A percentile compares a stretch with the other conserved stretches of the same genome.
Evolutionary conservation across 2,888 invertebrate species (phyloP).

Genomic region (Platycnemis pennipes): DNA sequence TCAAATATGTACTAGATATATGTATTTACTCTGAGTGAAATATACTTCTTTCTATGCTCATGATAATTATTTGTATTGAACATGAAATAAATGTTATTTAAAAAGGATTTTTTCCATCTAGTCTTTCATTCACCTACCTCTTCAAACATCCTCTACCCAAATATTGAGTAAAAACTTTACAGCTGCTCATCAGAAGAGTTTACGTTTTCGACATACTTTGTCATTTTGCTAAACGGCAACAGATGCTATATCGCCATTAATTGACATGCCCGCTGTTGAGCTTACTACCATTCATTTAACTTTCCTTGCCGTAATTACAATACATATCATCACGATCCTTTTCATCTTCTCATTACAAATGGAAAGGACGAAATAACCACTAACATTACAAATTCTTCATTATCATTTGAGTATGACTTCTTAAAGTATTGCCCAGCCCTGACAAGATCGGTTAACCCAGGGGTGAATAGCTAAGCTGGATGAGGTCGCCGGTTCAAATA

Average conservation of each 20-base stretch:
- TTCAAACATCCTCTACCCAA: background rate
- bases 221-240: background rate
- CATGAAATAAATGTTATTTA: conserved; percentile 1
- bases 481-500: background rate
- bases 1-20: background rate
- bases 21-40: background rate
- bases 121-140: conserved; percentile 1
- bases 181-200: background rate
- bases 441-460: background rate
- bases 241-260: background rate
- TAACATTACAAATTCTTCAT: background rate
- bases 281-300: conserved; percentile 1
- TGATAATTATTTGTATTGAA: conserved; percentile 1
- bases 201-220: background rate
- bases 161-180: background rate
- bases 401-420: background rate
- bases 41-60: background rate
- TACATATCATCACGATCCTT: background rate
- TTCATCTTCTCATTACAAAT: background rate
- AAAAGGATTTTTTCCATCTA: background rate
- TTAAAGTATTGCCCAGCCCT: background rate
- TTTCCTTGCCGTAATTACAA: background rate
- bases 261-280: background rate
- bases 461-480: conserved; percentile 1
- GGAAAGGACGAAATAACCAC: background rate